phyloP scores from a whole-genome alignment of 2,888 invertebrate species.

The Alentia gelatinosa region DNA sequence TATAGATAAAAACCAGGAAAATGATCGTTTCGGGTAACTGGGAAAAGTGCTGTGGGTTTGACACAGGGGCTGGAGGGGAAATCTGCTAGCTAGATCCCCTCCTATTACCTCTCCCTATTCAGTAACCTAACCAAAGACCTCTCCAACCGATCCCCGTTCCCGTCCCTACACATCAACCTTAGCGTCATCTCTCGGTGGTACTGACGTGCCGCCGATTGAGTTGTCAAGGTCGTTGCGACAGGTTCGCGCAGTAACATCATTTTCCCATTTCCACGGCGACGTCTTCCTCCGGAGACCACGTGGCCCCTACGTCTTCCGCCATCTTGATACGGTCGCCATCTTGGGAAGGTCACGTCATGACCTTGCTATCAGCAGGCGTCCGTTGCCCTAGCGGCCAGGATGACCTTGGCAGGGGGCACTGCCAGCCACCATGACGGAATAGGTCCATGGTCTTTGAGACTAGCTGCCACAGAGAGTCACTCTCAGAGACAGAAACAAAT shows the following conservation, averaged over 20 bases:
- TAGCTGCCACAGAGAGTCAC: not conserved
- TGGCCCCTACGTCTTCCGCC: not conserved
- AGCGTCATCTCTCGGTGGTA: not conserved
- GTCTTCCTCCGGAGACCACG: not conserved
- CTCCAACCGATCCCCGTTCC: not conserved
- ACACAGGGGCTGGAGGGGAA: not conserved
- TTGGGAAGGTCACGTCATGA: too few species aligned
- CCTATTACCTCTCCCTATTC: too few species aligned
- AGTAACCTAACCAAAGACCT: not conserved
- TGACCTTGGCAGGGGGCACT: too few species aligned
- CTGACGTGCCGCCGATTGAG: conserved; percentile 27
- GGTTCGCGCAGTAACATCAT: conserved; percentile 6
- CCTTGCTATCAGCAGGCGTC: too few species aligned
- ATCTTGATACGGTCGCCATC: not conserved
- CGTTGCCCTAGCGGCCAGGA: not conserved
- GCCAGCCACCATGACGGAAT: not conserved
- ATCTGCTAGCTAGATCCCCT: not conserved
- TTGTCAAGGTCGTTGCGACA: not conserved
- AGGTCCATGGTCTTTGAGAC: not conserved
- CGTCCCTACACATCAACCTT: not conserved
- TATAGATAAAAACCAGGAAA: too few species aligned
- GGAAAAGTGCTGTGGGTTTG: not conserved
- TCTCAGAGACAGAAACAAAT: not conserved
- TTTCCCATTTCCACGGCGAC: conserved; percentile 10
- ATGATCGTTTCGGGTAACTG: too few species aligned